A percentile compares a stretch with the other conserved stretches of the same genome.
phyloP scores from a whole-genome alignment of 1,140 invertebrate genomes.

The Zophobas morio region DNA sequence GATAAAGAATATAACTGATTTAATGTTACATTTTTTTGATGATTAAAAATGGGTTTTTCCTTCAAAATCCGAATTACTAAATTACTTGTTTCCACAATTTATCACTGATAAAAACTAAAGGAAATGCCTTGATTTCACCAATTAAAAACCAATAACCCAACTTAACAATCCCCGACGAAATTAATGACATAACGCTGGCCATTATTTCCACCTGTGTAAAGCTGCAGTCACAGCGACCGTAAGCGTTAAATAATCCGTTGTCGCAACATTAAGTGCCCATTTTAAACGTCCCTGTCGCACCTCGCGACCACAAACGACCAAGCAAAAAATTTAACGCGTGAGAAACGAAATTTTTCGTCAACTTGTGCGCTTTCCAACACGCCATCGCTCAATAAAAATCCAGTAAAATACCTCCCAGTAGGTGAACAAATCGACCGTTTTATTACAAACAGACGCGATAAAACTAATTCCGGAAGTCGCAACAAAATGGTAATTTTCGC shows the following conservation, averaged over 20 bases:
- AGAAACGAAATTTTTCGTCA: constrained; percentile 19
- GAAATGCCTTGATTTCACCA: too few species aligned
- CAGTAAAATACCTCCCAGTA: constrained; percentile 1
- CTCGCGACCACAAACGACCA: constrained; percentile 7
- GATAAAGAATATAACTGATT: too few species aligned
- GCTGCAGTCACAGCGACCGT: not conserved
- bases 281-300: not conserved
- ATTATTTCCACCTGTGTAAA: constrained; percentile 14
- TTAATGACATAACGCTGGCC: constrained; percentile 26
- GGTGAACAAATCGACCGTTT: constrained; percentile 20
- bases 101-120: too few species aligned
- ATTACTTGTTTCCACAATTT: too few species aligned
- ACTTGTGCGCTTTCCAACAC: not conserved
- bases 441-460: constrained; percentile 18
- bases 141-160: too few species aligned
- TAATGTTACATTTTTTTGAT: too few species aligned
- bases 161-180: not conserved
- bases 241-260: constrained; percentile 25
- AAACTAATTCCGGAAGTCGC: constrained; percentile 39
- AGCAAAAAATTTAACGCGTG: constrained; percentile 25
- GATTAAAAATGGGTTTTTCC: too few species aligned
- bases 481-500: constrained; percentile 27
- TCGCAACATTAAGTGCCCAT: constrained; percentile 7
- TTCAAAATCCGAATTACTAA: too few species aligned
- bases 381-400: constrained; percentile 14